These are phyloP conservation scores for Alcedo quadribrachys DNA, from an alignment of 2,797 vertebrate genomes.

Conservation along the genomic window DNA sequence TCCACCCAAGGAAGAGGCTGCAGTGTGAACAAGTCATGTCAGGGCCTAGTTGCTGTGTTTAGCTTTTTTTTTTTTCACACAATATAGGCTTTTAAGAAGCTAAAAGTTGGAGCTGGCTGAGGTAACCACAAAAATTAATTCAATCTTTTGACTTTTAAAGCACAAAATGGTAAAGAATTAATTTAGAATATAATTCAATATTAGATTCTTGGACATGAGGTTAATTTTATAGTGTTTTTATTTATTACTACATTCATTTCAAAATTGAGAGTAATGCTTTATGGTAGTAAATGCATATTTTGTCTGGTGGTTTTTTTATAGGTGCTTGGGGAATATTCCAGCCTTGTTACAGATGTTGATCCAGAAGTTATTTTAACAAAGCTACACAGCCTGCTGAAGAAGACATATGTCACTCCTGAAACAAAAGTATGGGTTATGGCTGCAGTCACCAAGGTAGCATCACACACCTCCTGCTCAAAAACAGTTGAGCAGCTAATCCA, in stretches of 20 bases:
- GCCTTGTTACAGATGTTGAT: conserved; percentile 80
- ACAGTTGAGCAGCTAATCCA: conserved; percentile 79
- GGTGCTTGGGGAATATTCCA: conserved; percentile 93
- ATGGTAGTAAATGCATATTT: not conserved
- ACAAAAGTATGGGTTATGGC: conserved; percentile 90
- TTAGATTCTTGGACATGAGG: not conserved
- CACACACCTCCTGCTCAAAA: conserved; percentile 60
- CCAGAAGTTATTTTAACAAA: conserved; percentile 79
- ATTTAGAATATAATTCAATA: not conserved
- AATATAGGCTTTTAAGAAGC: not conserved
- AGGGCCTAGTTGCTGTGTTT: not conserved
- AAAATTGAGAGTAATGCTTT: not conserved
- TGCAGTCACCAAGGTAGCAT: conserved; percentile 89
- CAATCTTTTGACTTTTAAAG: not conserved
- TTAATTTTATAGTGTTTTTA: not conserved
- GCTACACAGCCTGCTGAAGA: conserved; percentile 82
- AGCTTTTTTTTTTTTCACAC: not conserved
- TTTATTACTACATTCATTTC: not conserved
- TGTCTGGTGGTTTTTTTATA: conserved; percentile 61
- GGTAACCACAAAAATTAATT: not conserved
- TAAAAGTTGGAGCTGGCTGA: not conserved
- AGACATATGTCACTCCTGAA: conserved; percentile 83
- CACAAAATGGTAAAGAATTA: not conserved
- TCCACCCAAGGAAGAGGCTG: not conserved
- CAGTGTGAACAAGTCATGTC: not conserved